These are phyloP conservation scores for Siniperca obscura DNA, from an alignment of 2,797 vertebrate genomes.

Conservation along the genomic window DNA sequence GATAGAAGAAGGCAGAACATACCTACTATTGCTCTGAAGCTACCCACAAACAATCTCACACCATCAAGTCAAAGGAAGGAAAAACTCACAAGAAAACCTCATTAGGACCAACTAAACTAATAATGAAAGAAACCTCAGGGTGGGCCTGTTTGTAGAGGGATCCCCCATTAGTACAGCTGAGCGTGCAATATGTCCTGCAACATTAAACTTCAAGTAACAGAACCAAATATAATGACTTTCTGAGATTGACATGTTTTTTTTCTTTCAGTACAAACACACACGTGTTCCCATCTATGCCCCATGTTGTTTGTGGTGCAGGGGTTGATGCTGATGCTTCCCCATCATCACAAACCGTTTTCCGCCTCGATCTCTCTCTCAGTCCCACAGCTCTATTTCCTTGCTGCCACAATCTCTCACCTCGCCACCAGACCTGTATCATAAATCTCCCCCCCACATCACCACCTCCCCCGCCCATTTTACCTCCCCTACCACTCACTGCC, in stretches of 20 bases:
- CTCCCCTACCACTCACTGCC: slow-evolving; percentile 67
- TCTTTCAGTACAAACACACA: slow-evolving; percentile 37
- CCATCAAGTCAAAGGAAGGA: background rate
- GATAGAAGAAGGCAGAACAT: background rate
- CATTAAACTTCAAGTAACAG: slow-evolving; percentile 37
- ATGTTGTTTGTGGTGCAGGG: slow-evolving; percentile 14
- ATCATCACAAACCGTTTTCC: slow-evolving; percentile 53
- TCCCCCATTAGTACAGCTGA: background rate
- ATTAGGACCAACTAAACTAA: background rate
- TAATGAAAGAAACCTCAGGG: slow-evolving; percentile 3
- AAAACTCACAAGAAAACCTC: background rate
- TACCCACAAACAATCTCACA: background rate
- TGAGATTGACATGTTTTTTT: slow-evolving; percentile 24
- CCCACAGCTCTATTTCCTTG: slow-evolving; percentile 61
- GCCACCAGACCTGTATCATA: slow-evolving; percentile 74
- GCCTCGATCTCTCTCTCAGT: slow-evolving; percentile 50
- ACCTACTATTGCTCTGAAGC: background rate
- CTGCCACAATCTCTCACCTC: slow-evolving; percentile 73
- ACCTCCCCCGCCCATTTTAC: slow-evolving; percentile 61
- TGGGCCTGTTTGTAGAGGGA: background rate
- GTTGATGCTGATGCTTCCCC: slow-evolving; percentile 46
- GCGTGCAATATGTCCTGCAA: slow-evolving; percentile 9
- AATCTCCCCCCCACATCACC: slow-evolving; percentile 72
- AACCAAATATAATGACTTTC: slow-evolving; percentile 31
- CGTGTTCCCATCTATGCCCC: slow-evolving; percentile 8